Evolutionary conservation across 2,797 vertebrate species (phyloP), one percentile per base, ranked within the genome.

Genomic region (Hydrophis major): DNA sequence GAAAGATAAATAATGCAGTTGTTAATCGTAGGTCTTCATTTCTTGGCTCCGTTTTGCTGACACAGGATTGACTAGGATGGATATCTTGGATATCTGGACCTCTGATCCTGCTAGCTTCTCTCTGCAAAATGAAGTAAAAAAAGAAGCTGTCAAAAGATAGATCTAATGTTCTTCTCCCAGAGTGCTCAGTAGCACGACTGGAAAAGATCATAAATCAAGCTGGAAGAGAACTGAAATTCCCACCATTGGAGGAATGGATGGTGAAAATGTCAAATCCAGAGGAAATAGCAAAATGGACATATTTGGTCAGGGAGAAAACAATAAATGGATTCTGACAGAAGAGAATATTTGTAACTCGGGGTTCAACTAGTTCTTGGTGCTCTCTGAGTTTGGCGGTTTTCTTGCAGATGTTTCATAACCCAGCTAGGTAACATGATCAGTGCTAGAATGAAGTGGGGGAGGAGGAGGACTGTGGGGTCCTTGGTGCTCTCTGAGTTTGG

Each of bases 21-120:
- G 0, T 10, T 10, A 32, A 20, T 69, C 1, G 12, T 53, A 2
- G 1, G 0, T 55, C 53, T 90, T n/a, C 42, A 10, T 32, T 25
- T 11, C 37, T 22, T 5, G 61, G 13, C 56, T n/a, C 59, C 3
- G 13, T 37, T 20, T 47, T 50, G 83, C 83, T 69, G 86, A 69
- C 53, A 61, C 2, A 6, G 37, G 32, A 53, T 42, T 32, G 13
- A 2, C 1, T 53, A 53, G 22, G 27, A 50, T 28, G 20, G 11
- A 47, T 69, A 53, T 53, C 50, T 87, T 22, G 59, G 18, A 16
- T 91, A 60, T 1, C 18, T 63, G 66, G 22, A 83, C 28, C 6
- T 56, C 25, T 27, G 2, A 18, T 11, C 56, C 4, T n/a, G 47
- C 74, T 25, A 42, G 74, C 20, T 53, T 89, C 74, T 11, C 74